Percentiles rank a stretch among this genome's conserved stretches.
phyloP scores from a whole-genome alignment of 1,140 invertebrate genomes.

The Neodiprion fabricii region DNA sequence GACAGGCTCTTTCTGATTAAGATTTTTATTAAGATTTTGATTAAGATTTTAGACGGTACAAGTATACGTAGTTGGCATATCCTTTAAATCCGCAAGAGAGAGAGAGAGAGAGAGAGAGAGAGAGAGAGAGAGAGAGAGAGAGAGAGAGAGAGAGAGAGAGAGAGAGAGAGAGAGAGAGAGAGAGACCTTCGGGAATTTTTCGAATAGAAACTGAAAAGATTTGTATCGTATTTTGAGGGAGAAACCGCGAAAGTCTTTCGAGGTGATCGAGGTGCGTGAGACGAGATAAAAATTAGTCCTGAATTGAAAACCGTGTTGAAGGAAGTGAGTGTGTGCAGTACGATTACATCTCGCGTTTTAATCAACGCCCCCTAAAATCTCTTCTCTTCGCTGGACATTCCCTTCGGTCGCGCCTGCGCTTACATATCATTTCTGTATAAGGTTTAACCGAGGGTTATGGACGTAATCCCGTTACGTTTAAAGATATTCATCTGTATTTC shows the following conservation, averaged over 20 bases:
- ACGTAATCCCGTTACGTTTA: not conserved
- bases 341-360: not conserved
- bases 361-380: not conserved
- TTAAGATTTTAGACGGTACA: too few species aligned
- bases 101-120: constrained; percentile 23
- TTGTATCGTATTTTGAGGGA: not conserved
- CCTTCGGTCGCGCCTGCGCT: not conserved
- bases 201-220: not conserved
- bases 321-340: not conserved
- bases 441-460: not conserved
- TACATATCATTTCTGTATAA: not conserved
- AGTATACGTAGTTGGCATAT: too few species aligned
- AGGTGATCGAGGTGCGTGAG: not conserved
- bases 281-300: too few species aligned
- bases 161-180: constrained; percentile 27
- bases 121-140: constrained; percentile 22
- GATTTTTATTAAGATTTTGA: too few species aligned
- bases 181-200: constrained; percentile 11
- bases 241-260: not conserved
- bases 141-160: too few species aligned
- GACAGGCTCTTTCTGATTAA: too few species aligned
- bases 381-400: not conserved
- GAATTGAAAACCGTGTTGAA: too few species aligned
- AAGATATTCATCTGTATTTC: not conserved
- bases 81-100: constrained; percentile 9